phyloP scores from a whole-genome alignment of 2,888 invertebrate genomes.

The Antitype chi region DNA sequence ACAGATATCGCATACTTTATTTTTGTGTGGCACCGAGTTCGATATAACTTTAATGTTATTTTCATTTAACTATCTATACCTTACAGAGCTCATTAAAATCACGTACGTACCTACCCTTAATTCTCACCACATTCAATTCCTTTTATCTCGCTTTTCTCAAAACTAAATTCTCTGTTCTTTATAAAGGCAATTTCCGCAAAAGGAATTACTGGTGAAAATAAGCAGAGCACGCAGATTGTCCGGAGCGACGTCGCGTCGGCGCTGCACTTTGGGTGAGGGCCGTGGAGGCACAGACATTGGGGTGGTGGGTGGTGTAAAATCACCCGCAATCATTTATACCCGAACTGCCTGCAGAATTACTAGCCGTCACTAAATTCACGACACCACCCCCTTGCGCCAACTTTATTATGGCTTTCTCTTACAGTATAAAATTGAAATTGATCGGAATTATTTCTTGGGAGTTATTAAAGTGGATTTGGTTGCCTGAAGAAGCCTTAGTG shows the following conservation, averaged over 20 bases:
- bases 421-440: conserved; percentile 65
- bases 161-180: conserved; percentile 86
- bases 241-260: conserved; percentile 88
- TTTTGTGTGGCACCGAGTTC: background rate
- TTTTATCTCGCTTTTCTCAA: conserved; percentile 77
- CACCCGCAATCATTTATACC: conserved; percentile 91
- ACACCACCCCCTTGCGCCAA: conserved; percentile 68
- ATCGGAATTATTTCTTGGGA: conserved; percentile 58
- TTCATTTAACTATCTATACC: background rate
- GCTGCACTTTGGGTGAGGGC: conserved; percentile 84
- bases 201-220: conserved; percentile 90
- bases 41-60: background rate
- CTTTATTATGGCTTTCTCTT: conserved; percentile 69
- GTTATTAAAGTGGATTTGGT: conserved; percentile 14
- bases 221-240: conserved; percentile 91
- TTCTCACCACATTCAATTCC: conserved; percentile 65
- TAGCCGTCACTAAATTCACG: conserved; percentile 86
- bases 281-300: conserved; percentile 81
- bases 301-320: conserved; percentile 88
- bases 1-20: background rate
- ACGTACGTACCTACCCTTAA: conserved; percentile 11
- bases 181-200: conserved; percentile 90
- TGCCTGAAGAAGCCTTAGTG: conserved; percentile 18
- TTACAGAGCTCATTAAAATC: conserved; percentile 14
- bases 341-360: conserved; percentile 90